Evolutionary conservation across 1,140 invertebrate genomes (phyloP).

Genomic region (Anthonomus grandis): DNA sequence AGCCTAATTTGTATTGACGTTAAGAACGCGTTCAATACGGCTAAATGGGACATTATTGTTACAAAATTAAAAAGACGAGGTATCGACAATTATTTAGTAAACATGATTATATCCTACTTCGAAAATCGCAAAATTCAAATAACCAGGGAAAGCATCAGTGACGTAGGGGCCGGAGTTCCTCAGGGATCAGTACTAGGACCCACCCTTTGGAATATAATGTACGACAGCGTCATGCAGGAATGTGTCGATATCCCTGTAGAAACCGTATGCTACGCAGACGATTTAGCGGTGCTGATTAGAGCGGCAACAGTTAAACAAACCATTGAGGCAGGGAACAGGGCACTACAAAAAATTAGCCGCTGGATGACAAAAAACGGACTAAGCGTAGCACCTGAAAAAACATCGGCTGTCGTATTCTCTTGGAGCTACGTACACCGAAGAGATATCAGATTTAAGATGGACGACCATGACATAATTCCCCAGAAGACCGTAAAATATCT

Average conservation of each 20-base stretch:
- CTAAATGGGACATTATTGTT: neutral
- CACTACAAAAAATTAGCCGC: neutral
- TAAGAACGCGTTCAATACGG: neutral
- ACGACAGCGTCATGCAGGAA: neutral
- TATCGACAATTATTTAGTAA: neutral
- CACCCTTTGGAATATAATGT: neutral
- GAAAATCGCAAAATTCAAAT: neutral
- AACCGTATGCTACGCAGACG: neutral
- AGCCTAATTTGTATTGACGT: neutral
- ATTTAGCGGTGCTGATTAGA: neutral
- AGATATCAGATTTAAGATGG: neutral
- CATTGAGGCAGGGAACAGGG: neutral
- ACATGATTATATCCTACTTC: neutral
- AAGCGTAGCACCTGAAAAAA: neutral
- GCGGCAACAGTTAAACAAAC: neutral
- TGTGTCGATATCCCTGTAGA: neutral
- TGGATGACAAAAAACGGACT: neutral
- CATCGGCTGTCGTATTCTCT: neutral
- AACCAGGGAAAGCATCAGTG: neutral
- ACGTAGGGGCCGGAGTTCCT: neutral
- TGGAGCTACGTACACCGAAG: neutral
- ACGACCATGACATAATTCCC: neutral
- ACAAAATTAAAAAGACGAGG: neutral
- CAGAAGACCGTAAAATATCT: neutral
- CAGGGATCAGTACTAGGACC: neutral